A percentile compares a stretch with the other conserved stretches of the same genome.
Evolutionary conservation across 2,113 vertebrate genomes (phyloP).

Genomic region (Cyphomyrus discorhynchus): DNA sequence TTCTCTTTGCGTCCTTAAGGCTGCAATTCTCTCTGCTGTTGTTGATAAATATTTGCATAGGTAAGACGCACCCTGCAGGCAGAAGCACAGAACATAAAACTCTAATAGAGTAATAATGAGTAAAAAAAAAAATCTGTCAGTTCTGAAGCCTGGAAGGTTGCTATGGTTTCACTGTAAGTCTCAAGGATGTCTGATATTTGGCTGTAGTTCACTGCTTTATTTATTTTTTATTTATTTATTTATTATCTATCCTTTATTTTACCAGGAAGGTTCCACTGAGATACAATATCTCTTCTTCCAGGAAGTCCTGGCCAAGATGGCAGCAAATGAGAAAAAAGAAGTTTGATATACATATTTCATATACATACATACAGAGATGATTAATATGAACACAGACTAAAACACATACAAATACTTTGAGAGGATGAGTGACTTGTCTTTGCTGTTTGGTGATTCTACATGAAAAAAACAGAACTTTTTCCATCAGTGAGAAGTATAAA

Average conservation of each 20-base stretch:
- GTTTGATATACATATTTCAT: too few species aligned
- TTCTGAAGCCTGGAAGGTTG: neutral
- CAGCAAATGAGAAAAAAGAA: too few species aligned
- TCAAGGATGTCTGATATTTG: neutral
- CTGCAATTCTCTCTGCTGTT: neutral
- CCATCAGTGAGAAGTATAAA: neutral
- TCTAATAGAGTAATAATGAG: conserved; percentile 8
- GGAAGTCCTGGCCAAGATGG: too few species aligned
- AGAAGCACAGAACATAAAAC: neutral
- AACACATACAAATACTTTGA: too few species aligned
- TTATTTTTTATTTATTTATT: too few species aligned
- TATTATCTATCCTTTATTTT: too few species aligned
- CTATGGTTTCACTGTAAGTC: conserved; percentile 6
- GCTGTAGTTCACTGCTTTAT: neutral
- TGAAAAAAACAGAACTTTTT: neutral
- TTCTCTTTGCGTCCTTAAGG: neutral
- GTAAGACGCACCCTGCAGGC: neutral
- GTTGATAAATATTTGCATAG: conserved; percentile 17
- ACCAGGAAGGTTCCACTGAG: too few species aligned
- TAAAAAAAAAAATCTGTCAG: neutral
- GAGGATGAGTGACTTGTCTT: neutral
- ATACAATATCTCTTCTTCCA: too few species aligned
- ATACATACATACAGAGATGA: too few species aligned
- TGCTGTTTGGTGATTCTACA: neutral
- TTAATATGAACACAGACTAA: too few species aligned